phyloP scores from a whole-genome alignment of 1,140 invertebrate genomes.

The Drosophila malerkotliana region DNA sequence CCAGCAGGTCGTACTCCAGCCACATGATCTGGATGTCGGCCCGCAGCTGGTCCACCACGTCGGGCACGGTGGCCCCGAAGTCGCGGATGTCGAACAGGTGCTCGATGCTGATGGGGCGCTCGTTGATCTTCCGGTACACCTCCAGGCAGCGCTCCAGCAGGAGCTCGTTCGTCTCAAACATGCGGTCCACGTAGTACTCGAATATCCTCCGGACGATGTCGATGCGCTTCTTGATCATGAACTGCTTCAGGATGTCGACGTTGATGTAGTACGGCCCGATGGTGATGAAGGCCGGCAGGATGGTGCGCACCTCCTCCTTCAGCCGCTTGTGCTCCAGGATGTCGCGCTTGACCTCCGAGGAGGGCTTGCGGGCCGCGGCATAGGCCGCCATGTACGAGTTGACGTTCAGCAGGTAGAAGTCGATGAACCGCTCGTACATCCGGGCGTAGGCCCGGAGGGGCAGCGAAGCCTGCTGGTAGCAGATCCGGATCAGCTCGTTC shows the following conservation, averaged over 20 bases:
- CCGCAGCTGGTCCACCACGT: conserved; percentile 59
- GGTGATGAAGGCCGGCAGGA: conserved; percentile 68
- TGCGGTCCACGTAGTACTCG: conserved; percentile 77
- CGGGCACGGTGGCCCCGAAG: conserved; percentile 60
- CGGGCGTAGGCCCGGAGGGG: conserved; percentile 63
- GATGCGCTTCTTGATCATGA: conserved; percentile 70
- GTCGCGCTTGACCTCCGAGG: conserved; percentile 66
- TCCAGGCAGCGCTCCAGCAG: conserved; percentile 59
- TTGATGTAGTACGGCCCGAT: conserved; percentile 77
- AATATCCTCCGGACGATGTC: conserved; percentile 70
- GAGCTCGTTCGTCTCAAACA: conserved; percentile 70
- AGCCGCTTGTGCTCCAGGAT: conserved; percentile 70
- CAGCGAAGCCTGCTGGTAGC: conserved; percentile 59
- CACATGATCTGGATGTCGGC: conserved; percentile 78
- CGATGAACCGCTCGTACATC: conserved; percentile 63
- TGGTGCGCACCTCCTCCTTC: conserved; percentile 69
- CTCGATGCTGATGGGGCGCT: conserved; percentile 71
- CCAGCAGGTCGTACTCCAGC: conserved; percentile 78
- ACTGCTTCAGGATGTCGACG: conserved; percentile 70
- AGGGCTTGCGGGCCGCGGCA: conserved; percentile 46
- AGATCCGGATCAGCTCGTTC: conserved; percentile 46
- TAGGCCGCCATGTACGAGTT: conserved; percentile 59
- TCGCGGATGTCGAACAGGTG: conserved; percentile 73
- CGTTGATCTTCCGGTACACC: conserved; percentile 52
- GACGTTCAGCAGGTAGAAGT: conserved; percentile 64